Conservation (phyloP, 2,797 vertebrate genomes). For the Chiloscyllium punctatum region DNA sequence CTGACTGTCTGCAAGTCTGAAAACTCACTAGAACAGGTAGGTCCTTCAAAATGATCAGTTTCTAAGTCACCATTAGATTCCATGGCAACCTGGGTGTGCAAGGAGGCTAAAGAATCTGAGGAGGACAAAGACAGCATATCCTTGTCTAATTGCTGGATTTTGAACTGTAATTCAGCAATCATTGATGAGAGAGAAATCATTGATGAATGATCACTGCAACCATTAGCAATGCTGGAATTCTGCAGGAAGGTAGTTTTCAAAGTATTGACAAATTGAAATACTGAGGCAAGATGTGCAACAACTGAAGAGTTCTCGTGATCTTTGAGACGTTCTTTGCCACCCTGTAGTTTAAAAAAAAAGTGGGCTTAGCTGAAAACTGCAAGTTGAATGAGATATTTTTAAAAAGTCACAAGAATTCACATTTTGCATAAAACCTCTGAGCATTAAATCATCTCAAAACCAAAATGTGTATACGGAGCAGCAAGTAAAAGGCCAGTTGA, state of each 20-base stretch:
- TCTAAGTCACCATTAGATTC: conserved; percentile 48
- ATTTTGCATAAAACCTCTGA: not conserved
- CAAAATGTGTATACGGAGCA: not conserved
- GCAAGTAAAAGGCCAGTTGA: rapidly evolving
- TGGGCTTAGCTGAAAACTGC: not conserved
- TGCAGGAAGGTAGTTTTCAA: conserved; percentile 47
- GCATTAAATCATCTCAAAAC: not conserved
- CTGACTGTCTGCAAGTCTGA: conserved; percentile 45
- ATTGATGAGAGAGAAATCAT: not conserved
- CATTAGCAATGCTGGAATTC: conserved; percentile 36
- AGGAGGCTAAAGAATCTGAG: conserved; percentile 44
- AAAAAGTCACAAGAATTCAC: not conserved
- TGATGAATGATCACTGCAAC: not conserved
- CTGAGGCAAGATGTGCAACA: conserved; percentile 58
- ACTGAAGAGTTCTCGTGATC: conserved; percentile 59
- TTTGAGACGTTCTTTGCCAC: conserved; percentile 55
- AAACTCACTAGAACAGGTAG: conserved; percentile 42
- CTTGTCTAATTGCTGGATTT: conserved; percentile 41
- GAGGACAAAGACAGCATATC: conserved; percentile 48
- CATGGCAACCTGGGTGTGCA: conserved; percentile 48
- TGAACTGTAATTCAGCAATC: conserved; percentile 13
- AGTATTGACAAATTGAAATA: conserved; percentile 56
- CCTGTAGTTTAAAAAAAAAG: conserved; percentile 50
- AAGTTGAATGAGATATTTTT: not conserved
- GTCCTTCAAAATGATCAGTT: conserved; percentile 46